Base-by-base conservation (phyloP, 2,797 vertebrate genomes). In the Neosilurus hyrtlii region DNA sequence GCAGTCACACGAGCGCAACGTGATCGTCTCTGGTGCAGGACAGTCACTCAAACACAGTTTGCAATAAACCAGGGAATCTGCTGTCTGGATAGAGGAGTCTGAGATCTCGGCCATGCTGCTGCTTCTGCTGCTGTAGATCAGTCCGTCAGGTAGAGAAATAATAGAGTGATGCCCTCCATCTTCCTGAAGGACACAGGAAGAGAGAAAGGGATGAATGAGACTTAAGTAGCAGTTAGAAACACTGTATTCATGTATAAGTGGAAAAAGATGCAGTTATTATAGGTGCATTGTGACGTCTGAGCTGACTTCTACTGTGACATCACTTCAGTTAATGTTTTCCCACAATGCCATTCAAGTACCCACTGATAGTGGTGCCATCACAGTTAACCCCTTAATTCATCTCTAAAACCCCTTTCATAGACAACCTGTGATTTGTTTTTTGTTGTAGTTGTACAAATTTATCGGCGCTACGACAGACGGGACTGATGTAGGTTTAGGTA, bases 41-140 rank as follows among this genome's bases (percentile, higher is more conserved):
- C 96, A 95, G 89, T 96, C 95, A 75, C 89, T 96, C 82, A 99
- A 93, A 89, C 98, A 99, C 68, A 99, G 93, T 90, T 97, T 99
- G 93, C 98, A 99, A 74, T 94, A 95, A 62, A 89, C 81, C 0
- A 71, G 82, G 18, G 22, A 68, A 0, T 57, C 82, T 57, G 70
- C 72, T 11, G 74, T 85, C 66, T 56, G 76, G 67, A 86, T 84
- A 81, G 88, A 87, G 84, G 79, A 35, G 8, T 77, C 87, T 88
- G 85, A 85, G 85, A 84, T 18, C 5, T 87, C 84, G 66, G 89
- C 87, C 93, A 93, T 93, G 83, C 35, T 37, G 84, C 74, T 18
- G 80, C 90, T 57, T 71, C 89, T 76, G 82, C 90, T 56, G 70
- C 89, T 79, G 79, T 57, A 83, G 90, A 80, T 90, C 92, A 90